phyloP scores from a whole-genome alignment of 2,888 invertebrate species.

The Macropis europaea region DNA sequence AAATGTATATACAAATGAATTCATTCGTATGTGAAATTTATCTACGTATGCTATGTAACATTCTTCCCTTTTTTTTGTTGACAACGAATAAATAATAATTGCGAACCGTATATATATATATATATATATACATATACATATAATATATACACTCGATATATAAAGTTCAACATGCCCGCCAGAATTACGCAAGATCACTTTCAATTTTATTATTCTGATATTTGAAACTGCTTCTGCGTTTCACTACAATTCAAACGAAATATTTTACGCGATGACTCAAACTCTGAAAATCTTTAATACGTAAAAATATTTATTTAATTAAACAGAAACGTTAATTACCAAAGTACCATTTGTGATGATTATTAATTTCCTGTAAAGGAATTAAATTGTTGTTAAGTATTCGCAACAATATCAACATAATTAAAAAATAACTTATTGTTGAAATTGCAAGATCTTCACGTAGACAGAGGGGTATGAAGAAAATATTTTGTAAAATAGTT shows the following conservation, averaged over 20 bases:
- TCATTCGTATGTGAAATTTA: neutral
- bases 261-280: neutral
- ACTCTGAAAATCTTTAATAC: neutral
- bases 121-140: neutral
- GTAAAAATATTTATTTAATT: neutral
- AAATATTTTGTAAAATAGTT: slow-evolving; percentile 14
- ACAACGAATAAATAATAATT: slow-evolving; percentile 42
- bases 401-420: too few species aligned
- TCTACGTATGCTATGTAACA: slow-evolving; percentile 16
- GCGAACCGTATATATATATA: neutral
- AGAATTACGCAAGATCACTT: slow-evolving; percentile 43
- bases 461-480: neutral
- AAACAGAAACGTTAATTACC: neutral
- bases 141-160: neutral
- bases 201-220: slow-evolving; percentile 49
- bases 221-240: slow-evolving; percentile 22
- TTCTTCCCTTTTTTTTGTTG: slow-evolving; percentile 30
- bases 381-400: too few species aligned
- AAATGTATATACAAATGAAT: slow-evolving; percentile 1
- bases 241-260: slow-evolving; percentile 17
- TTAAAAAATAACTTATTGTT: too few species aligned
- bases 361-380: neutral
- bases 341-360: too few species aligned
- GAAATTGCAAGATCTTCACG: neutral
- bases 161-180: slow-evolving; percentile 31